These are phyloP conservation scores for Oryzias woworae DNA, from an alignment of 2,113 vertebrate species.

Conservation along the genomic window DNA sequence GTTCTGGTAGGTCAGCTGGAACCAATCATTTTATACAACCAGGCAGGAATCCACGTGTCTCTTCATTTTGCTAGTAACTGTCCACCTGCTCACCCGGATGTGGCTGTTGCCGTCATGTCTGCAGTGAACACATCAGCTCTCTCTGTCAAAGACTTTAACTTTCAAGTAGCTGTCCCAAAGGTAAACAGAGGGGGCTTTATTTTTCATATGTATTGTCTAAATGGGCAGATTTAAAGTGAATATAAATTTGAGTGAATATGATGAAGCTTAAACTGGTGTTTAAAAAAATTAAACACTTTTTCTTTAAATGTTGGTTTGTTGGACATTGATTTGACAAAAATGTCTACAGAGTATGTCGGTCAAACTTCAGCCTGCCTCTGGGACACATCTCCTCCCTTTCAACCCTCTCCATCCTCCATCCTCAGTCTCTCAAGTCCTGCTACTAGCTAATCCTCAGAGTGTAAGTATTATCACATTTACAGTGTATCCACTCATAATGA, in stretches of 20 bases:
- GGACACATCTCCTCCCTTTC: conserved; percentile 82
- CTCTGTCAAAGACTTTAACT: conserved; percentile 76
- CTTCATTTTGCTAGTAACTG: conserved; percentile 83
- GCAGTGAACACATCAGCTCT: conserved; percentile 85
- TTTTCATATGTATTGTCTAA: too few species aligned
- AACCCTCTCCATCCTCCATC: conserved; percentile 82
- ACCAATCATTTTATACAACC: conserved; percentile 79
- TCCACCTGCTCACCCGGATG: conserved; percentile 64
- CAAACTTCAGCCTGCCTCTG: conserved; percentile 83
- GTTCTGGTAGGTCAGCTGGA: conserved; percentile 75
- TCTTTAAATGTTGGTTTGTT: background rate
- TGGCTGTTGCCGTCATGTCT: conserved; percentile 83
- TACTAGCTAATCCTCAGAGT: conserved; percentile 84
- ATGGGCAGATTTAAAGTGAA: too few species aligned
- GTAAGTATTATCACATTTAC: conserved; percentile 60
- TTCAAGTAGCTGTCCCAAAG: conserved; percentile 88
- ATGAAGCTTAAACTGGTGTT: too few species aligned
- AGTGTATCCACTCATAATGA: background rate
- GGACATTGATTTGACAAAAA: too few species aligned
- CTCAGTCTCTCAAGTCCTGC: conserved; percentile 83
- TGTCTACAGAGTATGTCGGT: conserved; percentile 79
- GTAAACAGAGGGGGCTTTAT: conserved; percentile 61
- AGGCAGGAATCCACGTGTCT: conserved; percentile 79
- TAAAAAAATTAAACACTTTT: background rate
- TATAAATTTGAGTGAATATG: too few species aligned